Percentiles rank a stretch among this genome's conserved stretches.
phyloP scores from a whole-genome alignment of 35 echinoderm and acorn worm species.

The Ptychodera flava region DNA sequence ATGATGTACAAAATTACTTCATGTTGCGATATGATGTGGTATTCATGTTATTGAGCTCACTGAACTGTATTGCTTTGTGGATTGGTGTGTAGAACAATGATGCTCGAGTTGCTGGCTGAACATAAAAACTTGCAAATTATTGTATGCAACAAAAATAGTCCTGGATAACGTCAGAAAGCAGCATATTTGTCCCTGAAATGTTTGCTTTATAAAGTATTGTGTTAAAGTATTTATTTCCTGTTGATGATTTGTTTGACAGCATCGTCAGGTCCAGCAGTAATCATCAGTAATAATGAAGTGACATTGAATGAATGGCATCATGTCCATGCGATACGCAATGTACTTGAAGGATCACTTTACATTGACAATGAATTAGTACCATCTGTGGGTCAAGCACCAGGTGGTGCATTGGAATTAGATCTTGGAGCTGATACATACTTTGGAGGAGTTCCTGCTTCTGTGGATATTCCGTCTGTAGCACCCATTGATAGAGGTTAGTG shows the following conservation, averaged over 20 bases:
- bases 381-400: slow-evolving; percentile 43
- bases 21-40: no score
- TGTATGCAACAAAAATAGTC: no score
- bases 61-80: no score
- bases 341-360: slow-evolving; percentile 32
- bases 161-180: no score
- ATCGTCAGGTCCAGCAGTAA: slow-evolving; percentile 47
- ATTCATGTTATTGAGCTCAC: no score
- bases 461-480: slow-evolving; percentile 54
- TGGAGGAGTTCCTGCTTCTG: slow-evolving; percentile 45
- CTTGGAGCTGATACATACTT: slow-evolving; percentile 45
- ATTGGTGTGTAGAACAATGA: no score
- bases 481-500: slow-evolving; percentile 52
- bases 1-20: no score
- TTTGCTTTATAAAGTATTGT: no score
- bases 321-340: slow-evolving; percentile 39
- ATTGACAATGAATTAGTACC: slow-evolving; percentile 40
- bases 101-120: no score
- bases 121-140: no score
- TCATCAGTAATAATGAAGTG: slow-evolving; percentile 35
- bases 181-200: no score
- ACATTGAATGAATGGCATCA: slow-evolving; percentile 51
- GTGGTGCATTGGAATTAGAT: slow-evolving; percentile 41
- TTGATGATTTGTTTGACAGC: not conserved
- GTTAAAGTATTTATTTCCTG: not conserved